Conservation (phyloP, 2,113 vertebrate species). For the Grammatotria lemairii region DNA sequence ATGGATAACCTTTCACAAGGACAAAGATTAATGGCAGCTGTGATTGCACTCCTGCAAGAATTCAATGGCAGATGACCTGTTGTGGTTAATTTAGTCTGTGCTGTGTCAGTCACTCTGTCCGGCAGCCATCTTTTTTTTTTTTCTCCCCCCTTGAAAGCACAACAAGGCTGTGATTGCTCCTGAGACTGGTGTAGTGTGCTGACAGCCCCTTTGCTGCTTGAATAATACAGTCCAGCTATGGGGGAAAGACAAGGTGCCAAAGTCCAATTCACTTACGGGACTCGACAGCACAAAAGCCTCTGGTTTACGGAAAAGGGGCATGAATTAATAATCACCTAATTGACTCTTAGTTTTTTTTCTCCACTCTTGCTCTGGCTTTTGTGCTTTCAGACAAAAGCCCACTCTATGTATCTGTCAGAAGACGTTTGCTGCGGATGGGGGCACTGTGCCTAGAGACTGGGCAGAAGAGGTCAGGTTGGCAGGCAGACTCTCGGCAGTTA, state of each 20-base stretch:
- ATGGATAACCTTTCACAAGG: slow-evolving; percentile 32
- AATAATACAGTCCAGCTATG: slow-evolving; percentile 62
- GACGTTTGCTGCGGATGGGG: slow-evolving; percentile 44
- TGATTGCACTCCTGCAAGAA: slow-evolving; percentile 41
- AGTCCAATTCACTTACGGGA: slow-evolving; percentile 93
- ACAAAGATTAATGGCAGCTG: slow-evolving; percentile 36
- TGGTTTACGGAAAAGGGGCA: slow-evolving; percentile 94
- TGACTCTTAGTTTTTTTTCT: slow-evolving; percentile 77
- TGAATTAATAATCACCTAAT: slow-evolving; percentile 99
- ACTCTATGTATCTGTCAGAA: slow-evolving; percentile 77
- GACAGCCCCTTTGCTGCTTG: slow-evolving; percentile 50
- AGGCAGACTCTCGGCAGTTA: slow-evolving; percentile 8
- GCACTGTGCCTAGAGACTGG: slow-evolving; percentile 61
- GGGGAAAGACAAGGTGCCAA: slow-evolving; percentile 75
- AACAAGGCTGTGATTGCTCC: slow-evolving; percentile 49
- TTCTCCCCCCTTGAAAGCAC: slow-evolving; percentile 15
- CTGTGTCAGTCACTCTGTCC: slow-evolving; percentile 49
- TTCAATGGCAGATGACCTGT: slow-evolving; percentile 43
- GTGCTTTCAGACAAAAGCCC: slow-evolving; percentile 79
- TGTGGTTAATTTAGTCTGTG: slow-evolving; percentile 37
- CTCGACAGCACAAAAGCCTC: slow-evolving; percentile 82
- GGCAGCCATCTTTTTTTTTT: slow-evolving; percentile 15
- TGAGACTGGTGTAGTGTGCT: slow-evolving; percentile 35
- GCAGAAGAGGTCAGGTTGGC: slow-evolving; percentile 22
- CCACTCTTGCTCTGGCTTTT: slow-evolving; percentile 59